Conservation (phyloP, 2,888 invertebrate genomes). For the Mycalesis mineus region DNA sequence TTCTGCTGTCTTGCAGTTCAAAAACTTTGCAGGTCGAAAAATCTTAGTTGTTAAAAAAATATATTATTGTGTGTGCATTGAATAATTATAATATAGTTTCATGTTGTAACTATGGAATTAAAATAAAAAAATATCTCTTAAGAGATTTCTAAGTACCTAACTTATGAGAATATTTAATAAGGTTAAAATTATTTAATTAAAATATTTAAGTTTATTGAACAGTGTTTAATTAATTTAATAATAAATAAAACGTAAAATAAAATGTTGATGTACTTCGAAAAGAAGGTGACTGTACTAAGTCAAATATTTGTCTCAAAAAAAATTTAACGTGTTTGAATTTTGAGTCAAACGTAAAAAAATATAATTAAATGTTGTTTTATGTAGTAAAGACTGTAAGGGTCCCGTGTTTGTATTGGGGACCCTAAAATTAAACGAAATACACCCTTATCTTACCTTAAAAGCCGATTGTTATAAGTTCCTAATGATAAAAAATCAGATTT, state of each 20-base stretch:
- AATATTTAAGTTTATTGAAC: conserved; percentile 5
- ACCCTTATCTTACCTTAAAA: not conserved
- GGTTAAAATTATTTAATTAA: conserved; percentile 5
- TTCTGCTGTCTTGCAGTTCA: not conserved
- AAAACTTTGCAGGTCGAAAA: not conserved
- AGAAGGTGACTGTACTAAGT: not conserved
- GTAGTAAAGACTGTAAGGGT: not conserved
- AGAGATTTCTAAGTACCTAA: not conserved
- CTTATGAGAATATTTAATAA: not conserved
- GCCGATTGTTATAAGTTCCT: conserved; percentile 4
- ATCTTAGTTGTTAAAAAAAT: not conserved
- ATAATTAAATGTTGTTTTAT: not conserved
- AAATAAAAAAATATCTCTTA: not conserved
- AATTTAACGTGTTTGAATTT: not conserved
- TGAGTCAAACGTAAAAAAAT: not conserved
- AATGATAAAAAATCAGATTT: conserved; percentile 4
- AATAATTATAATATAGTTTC: not conserved
- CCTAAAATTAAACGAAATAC: not conserved
- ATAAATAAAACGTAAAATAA: not conserved
- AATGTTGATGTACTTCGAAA: not conserved
- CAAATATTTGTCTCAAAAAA: not conserved
- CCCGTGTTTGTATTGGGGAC: not conserved
- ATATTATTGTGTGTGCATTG: not conserved
- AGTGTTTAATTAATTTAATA: conserved; percentile 6
- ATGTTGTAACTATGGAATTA: not conserved